phyloP scores from a whole-genome alignment of 2,888 invertebrate species.

The Diadegma fenestrale region DNA sequence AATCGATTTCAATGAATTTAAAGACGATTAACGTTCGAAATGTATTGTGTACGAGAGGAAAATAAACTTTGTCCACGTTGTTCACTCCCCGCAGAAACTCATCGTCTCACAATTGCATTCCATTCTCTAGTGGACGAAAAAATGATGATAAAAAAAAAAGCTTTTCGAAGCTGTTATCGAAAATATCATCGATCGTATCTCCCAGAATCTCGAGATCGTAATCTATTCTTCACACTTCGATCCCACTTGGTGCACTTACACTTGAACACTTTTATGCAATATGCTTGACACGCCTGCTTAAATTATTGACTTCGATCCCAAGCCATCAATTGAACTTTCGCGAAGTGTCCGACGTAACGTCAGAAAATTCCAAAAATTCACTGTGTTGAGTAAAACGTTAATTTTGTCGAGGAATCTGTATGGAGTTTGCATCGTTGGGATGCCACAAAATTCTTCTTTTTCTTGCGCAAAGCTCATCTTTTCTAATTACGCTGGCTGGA shows the following conservation, averaged over 20 bases:
- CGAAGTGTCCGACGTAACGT: too few species aligned
- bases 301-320: too few species aligned
- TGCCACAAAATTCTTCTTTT: too few species aligned
- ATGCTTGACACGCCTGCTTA: background rate
- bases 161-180: background rate
- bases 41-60: background rate
- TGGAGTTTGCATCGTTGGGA: too few species aligned
- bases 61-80: background rate
- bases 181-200: background rate
- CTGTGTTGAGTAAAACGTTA: too few species aligned
- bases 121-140: constrained; percentile 20
- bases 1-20: background rate
- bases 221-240: background rate
- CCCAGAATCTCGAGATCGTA: background rate
- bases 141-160: background rate
- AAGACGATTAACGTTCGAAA: background rate
- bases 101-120: constrained; percentile 31
- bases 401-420: too few species aligned
- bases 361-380: too few species aligned
- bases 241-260: constrained; percentile 23
- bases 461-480: too few species aligned
- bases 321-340: background rate
- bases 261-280: background rate
- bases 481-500: too few species aligned
- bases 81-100: constrained; percentile 30